Evolutionary conservation across 2,113 vertebrate genomes (phyloP).

Genomic region (Rutilus rutilus): DNA sequence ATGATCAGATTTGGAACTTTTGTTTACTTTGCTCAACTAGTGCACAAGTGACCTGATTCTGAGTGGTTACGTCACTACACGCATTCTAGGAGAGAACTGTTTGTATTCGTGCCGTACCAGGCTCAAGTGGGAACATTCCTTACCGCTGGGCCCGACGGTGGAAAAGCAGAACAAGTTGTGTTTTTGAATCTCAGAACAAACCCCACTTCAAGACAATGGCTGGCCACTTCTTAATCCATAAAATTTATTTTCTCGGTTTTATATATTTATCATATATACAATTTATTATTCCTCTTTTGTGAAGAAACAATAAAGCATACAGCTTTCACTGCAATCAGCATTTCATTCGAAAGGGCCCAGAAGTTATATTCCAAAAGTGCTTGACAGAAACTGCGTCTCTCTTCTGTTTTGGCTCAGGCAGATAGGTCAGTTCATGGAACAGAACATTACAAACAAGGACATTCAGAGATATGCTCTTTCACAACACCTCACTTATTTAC

Average conservation of each 20-base stretch:
- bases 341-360: conserved; percentile 74
- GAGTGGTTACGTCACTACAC: too few relatives aligned
- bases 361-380: conserved; percentile 75
- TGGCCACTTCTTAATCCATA: conserved; percentile 56
- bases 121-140: too few relatives aligned
- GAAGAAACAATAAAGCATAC: conserved; percentile 75
- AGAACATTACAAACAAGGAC: conserved; percentile 23
- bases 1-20: too few relatives aligned
- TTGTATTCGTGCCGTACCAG: too few relatives aligned
- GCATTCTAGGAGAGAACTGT: too few relatives aligned
- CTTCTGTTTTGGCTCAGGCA: conserved; percentile 41
- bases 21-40: too few relatives aligned
- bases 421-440: conserved; percentile 4
- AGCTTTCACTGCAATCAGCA: conserved; percentile 79
- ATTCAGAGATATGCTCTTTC: background rate
- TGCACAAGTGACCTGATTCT: too few relatives aligned
- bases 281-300: conserved; percentile 75
- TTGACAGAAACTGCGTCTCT: conserved; percentile 56
- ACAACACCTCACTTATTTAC: conserved; percentile 37
- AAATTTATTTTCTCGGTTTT: conserved; percentile 51
- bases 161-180: background rate
- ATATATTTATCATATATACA: conserved; percentile 80
- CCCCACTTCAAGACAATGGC: conserved; percentile 37
- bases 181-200: background rate
- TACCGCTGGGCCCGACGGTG: too few relatives aligned